Base-by-base conservation (phyloP, 2,797 vertebrate genomes). In the Gallirallus australis region DNA sequence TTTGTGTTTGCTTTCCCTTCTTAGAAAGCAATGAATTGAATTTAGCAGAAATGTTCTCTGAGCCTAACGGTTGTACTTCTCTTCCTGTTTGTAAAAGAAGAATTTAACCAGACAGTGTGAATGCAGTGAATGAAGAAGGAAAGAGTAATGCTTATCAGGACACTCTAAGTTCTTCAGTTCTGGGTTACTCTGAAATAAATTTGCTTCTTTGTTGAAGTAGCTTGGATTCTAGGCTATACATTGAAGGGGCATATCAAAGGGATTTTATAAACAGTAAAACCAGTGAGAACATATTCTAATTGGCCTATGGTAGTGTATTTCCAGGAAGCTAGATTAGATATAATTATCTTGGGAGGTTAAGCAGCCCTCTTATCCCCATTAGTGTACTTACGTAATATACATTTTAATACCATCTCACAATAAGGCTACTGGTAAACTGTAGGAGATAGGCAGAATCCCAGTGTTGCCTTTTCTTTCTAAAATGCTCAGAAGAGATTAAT, bases 231-330 rank as follows among this genome's bases (percentile, higher is more conserved):
- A 66, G 13, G 27, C 35, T n/a, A 31, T 10, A 27, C 75, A 19
- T 68, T 68, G 27, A 64, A 84, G 73, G 83, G 31, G 18, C 59
- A 45, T 79, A 53, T 8, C 40, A 59, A 75, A 70, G 28, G 28
- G 40, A 27, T 57, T 86, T 80, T 92, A 28, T 91, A 89, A 87
- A 77, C 78, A 35, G 57, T 37, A 82, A 90, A 95, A 86, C 6
- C 19, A 52, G 47, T 15, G 40, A 89, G 35, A 93, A 90, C 5
- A 60, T 82, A 47, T 24, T 96, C 68, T 89, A 90, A 86, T 47
- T 96, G 82, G 48, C 93, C 64, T 82, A 73, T 35, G 60, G 82
- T 94, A 94, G 81, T 82, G 37, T 92, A 93, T 97, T 97, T 95
- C 72, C 77, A 88, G 91, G 93, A 82, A 72, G 86, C 92, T 94